Conservation (phyloP, 2,888 invertebrate genomes). For the Perizoma affinitatum region DNA sequence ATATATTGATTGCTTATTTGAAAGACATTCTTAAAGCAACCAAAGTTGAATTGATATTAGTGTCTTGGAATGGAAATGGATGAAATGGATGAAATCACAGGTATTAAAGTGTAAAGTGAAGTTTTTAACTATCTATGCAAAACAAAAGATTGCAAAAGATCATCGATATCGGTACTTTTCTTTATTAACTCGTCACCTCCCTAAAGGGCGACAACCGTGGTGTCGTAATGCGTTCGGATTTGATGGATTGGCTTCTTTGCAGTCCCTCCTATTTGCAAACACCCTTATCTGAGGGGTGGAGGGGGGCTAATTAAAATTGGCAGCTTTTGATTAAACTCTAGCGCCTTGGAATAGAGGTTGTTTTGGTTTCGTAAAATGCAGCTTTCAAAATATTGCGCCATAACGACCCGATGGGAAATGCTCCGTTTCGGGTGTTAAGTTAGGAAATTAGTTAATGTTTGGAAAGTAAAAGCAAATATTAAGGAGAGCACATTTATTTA, state of each 20-base stretch:
- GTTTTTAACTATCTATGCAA: too few relatives aligned
- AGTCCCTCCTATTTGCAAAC: slow-evolving; percentile 82
- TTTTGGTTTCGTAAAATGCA: slow-evolving; percentile 14
- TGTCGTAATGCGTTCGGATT: slow-evolving; percentile 83
- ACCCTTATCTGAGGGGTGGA: slow-evolving; percentile 72
- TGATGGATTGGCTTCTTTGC: slow-evolving; percentile 84
- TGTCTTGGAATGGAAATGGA: too few relatives aligned
- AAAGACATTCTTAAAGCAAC: too few relatives aligned
- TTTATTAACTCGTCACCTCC: slow-evolving; percentile 14
- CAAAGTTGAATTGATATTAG: too few relatives aligned
- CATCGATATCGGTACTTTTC: slow-evolving; percentile 25
- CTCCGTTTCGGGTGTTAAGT: slow-evolving; percentile 35
- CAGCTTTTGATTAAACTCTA: slow-evolving; percentile 47
- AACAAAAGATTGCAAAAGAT: too few relatives aligned
- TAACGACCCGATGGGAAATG: slow-evolving; percentile 31
- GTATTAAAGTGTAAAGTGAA: too few relatives aligned
- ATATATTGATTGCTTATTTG: too few relatives aligned
- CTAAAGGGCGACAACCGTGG: slow-evolving; percentile 70
- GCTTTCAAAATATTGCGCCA: slow-evolving; percentile 20
- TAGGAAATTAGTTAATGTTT: slow-evolving; percentile 32
- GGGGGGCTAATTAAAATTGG: slow-evolving; percentile 80
- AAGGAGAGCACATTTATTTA: neutral
- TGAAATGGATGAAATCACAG: too few relatives aligned
- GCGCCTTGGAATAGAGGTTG: slow-evolving; percentile 37
- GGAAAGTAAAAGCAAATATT: slow-evolving; percentile 17